Percentiles rank a stretch among this genome's conserved stretches.
phyloP scores from a whole-genome alignment of 2,797 vertebrate species.

The Sparidentex hasta region DNA sequence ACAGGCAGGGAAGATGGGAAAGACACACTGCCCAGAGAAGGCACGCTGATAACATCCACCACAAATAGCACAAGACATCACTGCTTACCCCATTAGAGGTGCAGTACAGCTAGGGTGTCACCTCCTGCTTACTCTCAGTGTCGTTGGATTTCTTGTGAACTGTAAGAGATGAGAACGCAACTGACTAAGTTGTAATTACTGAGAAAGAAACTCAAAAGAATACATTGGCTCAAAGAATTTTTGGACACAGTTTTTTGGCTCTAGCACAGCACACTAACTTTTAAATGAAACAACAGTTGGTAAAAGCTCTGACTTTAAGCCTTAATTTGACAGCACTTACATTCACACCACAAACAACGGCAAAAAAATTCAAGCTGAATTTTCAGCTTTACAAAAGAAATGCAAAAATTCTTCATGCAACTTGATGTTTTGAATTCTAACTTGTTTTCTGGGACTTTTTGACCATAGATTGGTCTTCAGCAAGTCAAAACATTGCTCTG shows the following conservation, averaged over 20 bases:
- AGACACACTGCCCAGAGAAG: conserved; percentile 46
- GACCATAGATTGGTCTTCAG: neutral
- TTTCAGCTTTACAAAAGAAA: neutral
- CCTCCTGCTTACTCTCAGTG: conserved; percentile 26
- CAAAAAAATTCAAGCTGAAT: neutral
- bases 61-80: conserved; percentile 63
- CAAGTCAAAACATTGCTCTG: neutral
- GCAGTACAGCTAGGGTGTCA: conserved; percentile 26
- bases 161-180: conserved; percentile 9
- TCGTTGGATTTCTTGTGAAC: conserved; percentile 30
- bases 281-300: neutral
- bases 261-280: neutral
- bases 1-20: conserved; percentile 50
- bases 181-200: conserved; percentile 10
- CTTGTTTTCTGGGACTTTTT: neutral
- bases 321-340: neutral
- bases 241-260: neutral
- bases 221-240: neutral
- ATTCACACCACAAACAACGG: neutral
- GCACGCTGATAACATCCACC: conserved; percentile 67
- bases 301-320: neutral
- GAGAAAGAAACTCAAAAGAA: conserved; percentile 7
- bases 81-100: conserved; percentile 40
- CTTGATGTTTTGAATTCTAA: neutral
- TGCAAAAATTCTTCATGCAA: neutral